Conservation (phyloP, 2,797 vertebrate genomes). For the Ispidina picta region DNA sequence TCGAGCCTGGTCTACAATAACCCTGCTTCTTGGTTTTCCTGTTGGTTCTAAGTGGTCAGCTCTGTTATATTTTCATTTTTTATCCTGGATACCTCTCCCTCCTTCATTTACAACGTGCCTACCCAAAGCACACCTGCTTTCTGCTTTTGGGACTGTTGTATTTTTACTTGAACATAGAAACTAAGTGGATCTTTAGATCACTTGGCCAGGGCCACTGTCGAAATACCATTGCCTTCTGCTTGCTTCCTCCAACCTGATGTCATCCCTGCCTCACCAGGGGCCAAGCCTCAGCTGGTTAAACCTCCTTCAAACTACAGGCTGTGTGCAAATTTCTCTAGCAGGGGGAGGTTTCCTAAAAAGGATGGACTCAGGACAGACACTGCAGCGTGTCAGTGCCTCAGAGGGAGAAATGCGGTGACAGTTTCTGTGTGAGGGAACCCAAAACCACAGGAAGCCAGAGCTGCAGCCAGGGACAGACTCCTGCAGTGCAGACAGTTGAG, state of each 20-base stretch:
- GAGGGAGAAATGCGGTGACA: neutral
- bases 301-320: conserved; percentile 16
- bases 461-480: neutral
- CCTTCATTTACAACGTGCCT: neutral
- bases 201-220: neutral
- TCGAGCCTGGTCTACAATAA: neutral
- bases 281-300: conserved; percentile 6
- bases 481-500: neutral
- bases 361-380: neutral
- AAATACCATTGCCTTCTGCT: neutral
- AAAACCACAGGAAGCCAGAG: neutral
- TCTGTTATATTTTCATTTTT: neutral
- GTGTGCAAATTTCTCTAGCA: neutral
- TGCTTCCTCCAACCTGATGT: neutral
- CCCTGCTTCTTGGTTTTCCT: neutral
- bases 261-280: neutral
- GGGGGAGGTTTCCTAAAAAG: neutral
- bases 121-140: neutral
- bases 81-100: neutral
- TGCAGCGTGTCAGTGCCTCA: neutral
- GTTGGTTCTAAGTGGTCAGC: neutral
- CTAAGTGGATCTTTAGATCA: accelerated
- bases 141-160: neutral
- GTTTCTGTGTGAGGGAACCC: conserved; percentile 21
- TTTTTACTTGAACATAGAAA: neutral